A percentile compares a stretch with the other conserved stretches of the same genome.
phyloP scores from a whole-genome alignment of 2,113 vertebrate genomes.

The Xiphorhynchus elegans region DNA sequence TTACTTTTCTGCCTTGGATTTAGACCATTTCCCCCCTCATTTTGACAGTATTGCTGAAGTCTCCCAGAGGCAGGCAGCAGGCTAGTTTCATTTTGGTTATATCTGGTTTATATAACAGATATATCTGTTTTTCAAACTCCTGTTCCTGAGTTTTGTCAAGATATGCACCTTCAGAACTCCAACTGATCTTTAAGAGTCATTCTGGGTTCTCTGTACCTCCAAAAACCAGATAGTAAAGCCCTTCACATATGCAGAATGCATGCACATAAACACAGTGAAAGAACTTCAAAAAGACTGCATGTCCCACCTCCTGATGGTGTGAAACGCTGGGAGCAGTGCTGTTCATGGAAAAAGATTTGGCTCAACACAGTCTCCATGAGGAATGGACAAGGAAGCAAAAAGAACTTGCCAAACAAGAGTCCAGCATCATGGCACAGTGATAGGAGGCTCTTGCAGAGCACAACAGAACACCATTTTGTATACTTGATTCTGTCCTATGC shows the following conservation, averaged over 20 bases:
- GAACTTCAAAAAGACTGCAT: neutral
- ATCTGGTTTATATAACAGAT: neutral
- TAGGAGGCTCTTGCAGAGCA: neutral
- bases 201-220: neutral
- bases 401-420: neutral
- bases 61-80: neutral
- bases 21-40: neutral
- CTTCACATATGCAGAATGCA: neutral
- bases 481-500: accelerated
- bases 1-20: neutral
- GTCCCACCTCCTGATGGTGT: neutral
- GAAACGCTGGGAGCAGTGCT: neutral
- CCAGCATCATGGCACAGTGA: accelerated
- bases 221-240: neutral
- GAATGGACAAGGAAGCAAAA: neutral
- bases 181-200: neutral
- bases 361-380: neutral
- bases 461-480: neutral
- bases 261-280: neutral
- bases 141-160: neutral
- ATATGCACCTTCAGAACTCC: neutral
- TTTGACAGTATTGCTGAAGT: neutral
- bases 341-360: neutral
- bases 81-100: neutral
- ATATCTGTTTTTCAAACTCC: neutral